Evolutionary conservation across 1,140 invertebrate species (phyloP), one percentile per base, ranked within the genome.

Genomic region (Zaprionus inermis): DNA sequence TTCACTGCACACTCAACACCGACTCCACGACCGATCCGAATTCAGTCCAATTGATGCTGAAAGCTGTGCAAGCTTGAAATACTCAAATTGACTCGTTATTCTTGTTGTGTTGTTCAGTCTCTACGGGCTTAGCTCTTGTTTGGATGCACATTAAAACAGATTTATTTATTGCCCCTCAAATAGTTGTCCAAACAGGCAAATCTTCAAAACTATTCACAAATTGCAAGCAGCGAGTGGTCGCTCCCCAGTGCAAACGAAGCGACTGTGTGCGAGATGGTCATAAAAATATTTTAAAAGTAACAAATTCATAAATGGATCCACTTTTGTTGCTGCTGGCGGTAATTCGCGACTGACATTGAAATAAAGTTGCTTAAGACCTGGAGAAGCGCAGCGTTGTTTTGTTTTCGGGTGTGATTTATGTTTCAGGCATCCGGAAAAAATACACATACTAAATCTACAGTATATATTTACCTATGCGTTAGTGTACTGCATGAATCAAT

Each of bases 281-380:
- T 73, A 69, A 73, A 56, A 73, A 51, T 65, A 56, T 67, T 69
- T 49, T 22, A 68, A 73, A 68, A 49, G 28, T 51, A 73, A 69
- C 18, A 73, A 73, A 56, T 22, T 60, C 14, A 34, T 60, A 49
- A 57, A 38, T 61, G 38, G 16, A 49, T 30, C 10, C 58, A 12
- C 22, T 18, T 32, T 30, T 30, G 51, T n/a, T 14, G 24, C 16
- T 24, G 32, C 30, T 36, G 20, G 12, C 22, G 11, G 30, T 67
- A 59, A 58, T 52, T 54, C 7, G 5, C 36, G 51, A n/a, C 32
- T 60, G 51, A 18, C 49, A 69, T 56, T 61, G 51, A 68, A 60
- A 46, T 30, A 34, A 16, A 14, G 18, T 32, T 32, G 18, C 14
- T 38, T 14, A 11, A 49, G 20, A 2, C 2, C 6, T 44, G 38